phyloP scores from a whole-genome alignment of 2,797 vertebrate species.

The Takifugu ocellatus region DNA sequence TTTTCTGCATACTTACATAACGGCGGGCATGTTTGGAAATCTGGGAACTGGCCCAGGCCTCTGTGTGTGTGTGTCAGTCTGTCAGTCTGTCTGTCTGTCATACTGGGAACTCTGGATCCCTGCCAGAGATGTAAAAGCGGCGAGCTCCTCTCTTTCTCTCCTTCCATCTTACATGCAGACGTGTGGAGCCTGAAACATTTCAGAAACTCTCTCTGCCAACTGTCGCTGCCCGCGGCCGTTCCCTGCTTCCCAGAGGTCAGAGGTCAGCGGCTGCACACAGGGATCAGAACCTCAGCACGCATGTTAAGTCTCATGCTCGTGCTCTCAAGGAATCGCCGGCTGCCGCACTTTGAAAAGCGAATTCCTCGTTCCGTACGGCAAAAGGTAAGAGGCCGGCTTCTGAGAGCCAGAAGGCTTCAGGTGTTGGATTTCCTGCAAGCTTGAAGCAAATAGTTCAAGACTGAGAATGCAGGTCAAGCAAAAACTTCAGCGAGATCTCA shows the following conservation, averaged over 20 bases:
- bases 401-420: background rate
- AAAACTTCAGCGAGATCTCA: background rate
- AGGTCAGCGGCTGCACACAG: constrained; percentile 14
- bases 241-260: constrained; percentile 17
- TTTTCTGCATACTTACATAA: constrained; percentile 63
- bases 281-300: background rate
- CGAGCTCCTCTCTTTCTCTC: constrained; percentile 22
- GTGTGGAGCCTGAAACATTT: constrained; percentile 1
- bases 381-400: constrained; percentile 12
- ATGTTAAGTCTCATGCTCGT: constrained; percentile 16
- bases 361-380: constrained; percentile 8
- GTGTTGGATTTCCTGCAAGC: constrained; percentile 1
- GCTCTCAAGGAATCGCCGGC: constrained; percentile 47
- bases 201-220: constrained; percentile 9
- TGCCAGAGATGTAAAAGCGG: constrained; percentile 51
- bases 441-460: background rate
- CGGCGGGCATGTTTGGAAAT: constrained; percentile 58
- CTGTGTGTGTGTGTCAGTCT: constrained; percentile 21
- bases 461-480: constrained; percentile 1
- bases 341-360: constrained; percentile 19
- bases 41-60: constrained; percentile 55
- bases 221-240: background rate
- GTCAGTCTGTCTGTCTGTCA: constrained; percentile 21
- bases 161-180: background rate
- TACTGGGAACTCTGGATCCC: constrained; percentile 42